Base-by-base conservation (phyloP, 2,113 vertebrate species). In the Nicator chloris region DNA sequence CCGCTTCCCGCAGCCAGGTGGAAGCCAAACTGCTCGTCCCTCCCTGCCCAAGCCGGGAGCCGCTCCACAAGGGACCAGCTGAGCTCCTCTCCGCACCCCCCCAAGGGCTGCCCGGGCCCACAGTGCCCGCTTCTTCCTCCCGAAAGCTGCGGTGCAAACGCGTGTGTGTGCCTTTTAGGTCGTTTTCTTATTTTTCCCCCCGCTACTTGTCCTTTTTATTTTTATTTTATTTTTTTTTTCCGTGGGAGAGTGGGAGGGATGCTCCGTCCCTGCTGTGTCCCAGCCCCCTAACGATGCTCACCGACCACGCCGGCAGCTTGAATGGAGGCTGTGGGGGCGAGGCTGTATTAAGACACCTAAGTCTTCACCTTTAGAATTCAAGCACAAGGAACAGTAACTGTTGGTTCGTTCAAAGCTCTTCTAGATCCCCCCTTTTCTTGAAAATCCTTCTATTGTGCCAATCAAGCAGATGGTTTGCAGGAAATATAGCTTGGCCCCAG, bases 401-500 rank as follows among this genome's bases (percentile, higher is more conserved):
- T 98, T 97, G 94, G 88, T 71, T 90, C 90, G 92, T 96, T 98
- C 97, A 98, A 98, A 98, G 98, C 97, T 98, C 98, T 98, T 97
- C 98, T 96, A 91, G 93, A 98, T 98, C 97, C 97, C 93, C 92
- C 59, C 42, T 92, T 96, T 83, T 93, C 98, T 98, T 96, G 98
- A 98, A 99, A 99, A 99, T 99, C 99, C 99, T 98, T 98, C 99
- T 98, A 98, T 99, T 99, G 99, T 99, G 98, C 97, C 98, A 99
- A 99, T 99, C 98, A 98, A 99, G 99, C 99, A 99, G 99, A 99
- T 99, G 99, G 99, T 99, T 99, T 98, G 98, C 98, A 99, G 98
- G 98, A 99, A 99, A 99, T 98, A 98, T 98, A 98, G 98, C 98
- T 98, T 98, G 98, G 99, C 99, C 98, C 95, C 97, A 93, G 98